Evolutionary conservation across 1,140 invertebrate genomes (phyloP).

Genomic region (Doryteuthis pealeii): DNA sequence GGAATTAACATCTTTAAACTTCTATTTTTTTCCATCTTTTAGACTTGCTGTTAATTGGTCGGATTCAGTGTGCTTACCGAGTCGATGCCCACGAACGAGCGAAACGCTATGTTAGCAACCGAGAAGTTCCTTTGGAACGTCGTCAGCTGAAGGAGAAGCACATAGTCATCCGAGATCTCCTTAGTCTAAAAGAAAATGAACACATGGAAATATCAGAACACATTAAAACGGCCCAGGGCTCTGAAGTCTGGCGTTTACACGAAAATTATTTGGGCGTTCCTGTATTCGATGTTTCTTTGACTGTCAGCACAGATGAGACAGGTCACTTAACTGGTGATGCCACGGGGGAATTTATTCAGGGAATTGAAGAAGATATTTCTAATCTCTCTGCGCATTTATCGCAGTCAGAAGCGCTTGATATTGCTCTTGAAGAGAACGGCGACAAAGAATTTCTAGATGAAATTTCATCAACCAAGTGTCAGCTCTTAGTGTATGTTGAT

Average conservation of each 20-base stretch:
- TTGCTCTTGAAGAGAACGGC: slow-evolving; percentile 5
- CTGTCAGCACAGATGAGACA: slow-evolving; percentile 17
- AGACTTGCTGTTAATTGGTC: not conserved
- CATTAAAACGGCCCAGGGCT: slow-evolving; percentile 20
- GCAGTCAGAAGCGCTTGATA: not conserved
- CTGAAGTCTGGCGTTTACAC: slow-evolving; percentile 16
- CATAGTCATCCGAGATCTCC: not conserved
- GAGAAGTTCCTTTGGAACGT: not conserved
- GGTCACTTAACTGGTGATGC: slow-evolving; percentile 21
- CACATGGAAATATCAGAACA: slow-evolving; percentile 6
- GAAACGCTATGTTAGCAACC: not conserved
- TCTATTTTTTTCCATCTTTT: no score
- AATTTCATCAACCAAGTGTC: not conserved
- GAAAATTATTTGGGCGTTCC: slow-evolving; percentile 28
- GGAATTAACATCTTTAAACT: no score
- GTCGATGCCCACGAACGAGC: not conserved
- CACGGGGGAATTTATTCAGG: slow-evolving; percentile 13
- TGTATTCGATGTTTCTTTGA: slow-evolving; percentile 17
- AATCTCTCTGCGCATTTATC: slow-evolving; percentile 7
- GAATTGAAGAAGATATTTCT: slow-evolving; percentile 16
- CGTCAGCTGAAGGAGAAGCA: not conserved
- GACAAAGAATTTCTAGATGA: not conserved
- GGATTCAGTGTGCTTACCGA: not conserved
- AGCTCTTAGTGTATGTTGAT: slow-evolving; percentile 8
- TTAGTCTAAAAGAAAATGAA: not conserved